Evolutionary conservation across 2,888 invertebrate genomes (phyloP).

Genomic region (Subacronicta megacephala): DNA sequence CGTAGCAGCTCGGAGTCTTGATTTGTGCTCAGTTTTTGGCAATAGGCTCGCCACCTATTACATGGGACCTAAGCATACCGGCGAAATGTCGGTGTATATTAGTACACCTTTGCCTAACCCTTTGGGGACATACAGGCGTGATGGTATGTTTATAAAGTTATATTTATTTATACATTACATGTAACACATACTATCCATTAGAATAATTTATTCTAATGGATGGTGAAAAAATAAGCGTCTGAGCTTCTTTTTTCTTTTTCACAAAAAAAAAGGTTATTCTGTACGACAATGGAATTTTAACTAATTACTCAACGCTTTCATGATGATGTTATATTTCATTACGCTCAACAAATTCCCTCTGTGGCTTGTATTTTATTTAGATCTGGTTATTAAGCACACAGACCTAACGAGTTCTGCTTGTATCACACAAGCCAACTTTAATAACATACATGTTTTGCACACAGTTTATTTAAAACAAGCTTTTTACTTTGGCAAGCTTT

Average conservation of each 20-base stretch:
- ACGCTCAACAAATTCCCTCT: constrained; percentile 10
- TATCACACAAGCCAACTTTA: constrained; percentile 28
- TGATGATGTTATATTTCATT: constrained; percentile 5
- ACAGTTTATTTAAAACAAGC: constrained; percentile 25
- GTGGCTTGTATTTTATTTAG: constrained; percentile 16
- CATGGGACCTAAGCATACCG: too few species aligned
- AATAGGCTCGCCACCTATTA: too few species aligned
- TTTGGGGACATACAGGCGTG: too few species aligned
- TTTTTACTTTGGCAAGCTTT: background rate
- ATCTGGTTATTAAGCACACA: constrained; percentile 14
- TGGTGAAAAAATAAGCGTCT: too few species aligned
- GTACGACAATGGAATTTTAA: background rate
- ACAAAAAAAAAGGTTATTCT: background rate
- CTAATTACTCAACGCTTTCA: background rate
- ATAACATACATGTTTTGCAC: constrained; percentile 19
- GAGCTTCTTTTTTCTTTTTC: background rate
- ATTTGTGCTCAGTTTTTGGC: too few species aligned
- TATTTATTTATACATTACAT: too few species aligned
- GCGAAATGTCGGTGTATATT: too few species aligned
- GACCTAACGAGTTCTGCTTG: constrained; percentile 31
- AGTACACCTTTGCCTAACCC: too few species aligned
- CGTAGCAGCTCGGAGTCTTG: too few species aligned
- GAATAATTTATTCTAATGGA: background rate
- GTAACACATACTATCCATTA: too few species aligned
- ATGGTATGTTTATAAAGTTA: too few species aligned